Conservation (phyloP, 1,140 invertebrate species). For the Drosophila virilis region DNA sequence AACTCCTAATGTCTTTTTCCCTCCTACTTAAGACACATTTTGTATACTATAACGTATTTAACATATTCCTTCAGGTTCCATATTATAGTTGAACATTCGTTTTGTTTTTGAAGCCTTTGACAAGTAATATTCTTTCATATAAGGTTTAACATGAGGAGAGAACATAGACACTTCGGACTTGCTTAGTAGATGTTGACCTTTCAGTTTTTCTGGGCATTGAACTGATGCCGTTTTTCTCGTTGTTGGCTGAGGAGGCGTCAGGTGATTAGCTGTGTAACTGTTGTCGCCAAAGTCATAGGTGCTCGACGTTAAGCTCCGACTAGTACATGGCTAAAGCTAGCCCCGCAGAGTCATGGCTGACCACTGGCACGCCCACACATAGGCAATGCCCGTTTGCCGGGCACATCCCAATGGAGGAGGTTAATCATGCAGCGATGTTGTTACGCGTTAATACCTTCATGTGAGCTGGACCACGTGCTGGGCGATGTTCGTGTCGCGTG, state of each 20-base stretch:
- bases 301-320: slow-evolving; percentile 27
- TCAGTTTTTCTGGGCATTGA: too few species aligned
- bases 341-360: slow-evolving; percentile 46
- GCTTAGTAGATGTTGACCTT: too few species aligned
- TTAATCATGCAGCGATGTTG: slow-evolving; percentile 83
- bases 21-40: too few species aligned
- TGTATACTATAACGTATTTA: too few species aligned
- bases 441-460: slow-evolving; percentile 84
- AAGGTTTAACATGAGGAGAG: too few species aligned
- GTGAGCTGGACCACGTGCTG: slow-evolving; percentile 84
- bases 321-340: slow-evolving; percentile 46
- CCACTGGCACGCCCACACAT: slow-evolving; percentile 21
- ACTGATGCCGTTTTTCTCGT: neutral
- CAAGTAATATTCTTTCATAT: too few species aligned
- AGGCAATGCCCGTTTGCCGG: neutral
- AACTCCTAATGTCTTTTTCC: too few species aligned
- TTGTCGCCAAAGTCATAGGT: slow-evolving; percentile 6
- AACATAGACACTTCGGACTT: too few species aligned
- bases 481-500: slow-evolving; percentile 55
- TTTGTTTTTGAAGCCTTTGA: too few species aligned
- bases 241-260: neutral
- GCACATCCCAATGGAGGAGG: slow-evolving; percentile 53
- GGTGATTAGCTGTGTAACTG: slow-evolving; percentile 28
- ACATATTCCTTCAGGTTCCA: too few species aligned
- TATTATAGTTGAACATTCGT: too few species aligned